These are phyloP conservation scores for Clistopyga incitator DNA, from an alignment of 2,888 invertebrate species.

Conservation along the genomic window DNA sequence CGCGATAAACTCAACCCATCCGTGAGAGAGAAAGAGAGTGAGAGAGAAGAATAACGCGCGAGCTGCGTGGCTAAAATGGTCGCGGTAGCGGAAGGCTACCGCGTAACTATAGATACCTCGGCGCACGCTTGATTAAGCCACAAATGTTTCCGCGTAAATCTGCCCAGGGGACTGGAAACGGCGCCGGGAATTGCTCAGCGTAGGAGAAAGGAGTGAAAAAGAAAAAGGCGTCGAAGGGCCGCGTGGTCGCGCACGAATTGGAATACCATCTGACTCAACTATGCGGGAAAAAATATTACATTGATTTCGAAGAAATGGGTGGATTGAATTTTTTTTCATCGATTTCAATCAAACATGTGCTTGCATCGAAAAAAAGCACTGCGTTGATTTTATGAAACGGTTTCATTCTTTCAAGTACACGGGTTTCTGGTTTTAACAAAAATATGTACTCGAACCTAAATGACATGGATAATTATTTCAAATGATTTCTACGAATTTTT, in stretches of 20 bases:
- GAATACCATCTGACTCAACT: slow-evolving; percentile 37
- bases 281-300: not conserved
- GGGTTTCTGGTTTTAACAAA: no score
- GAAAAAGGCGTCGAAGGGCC: not conserved
- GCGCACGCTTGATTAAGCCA: slow-evolving; percentile 60
- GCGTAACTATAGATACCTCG: slow-evolving; percentile 14
- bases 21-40: slow-evolving; percentile 28
- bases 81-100: slow-evolving; percentile 5
- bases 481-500: no score
- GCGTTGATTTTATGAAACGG: no score
- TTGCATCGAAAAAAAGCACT: no score
- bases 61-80: slow-evolving; percentile 22
- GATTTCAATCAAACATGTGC: no score
- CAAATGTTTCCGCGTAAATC: slow-evolving; percentile 63
- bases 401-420: no score
- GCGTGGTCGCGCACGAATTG: slow-evolving; percentile 16
- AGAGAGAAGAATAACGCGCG: slow-evolving; percentile 25
- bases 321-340: no score
- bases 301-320: no score
- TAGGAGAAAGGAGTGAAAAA: not conserved
- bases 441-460: no score
- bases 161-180: slow-evolving; percentile 23
- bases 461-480: no score
- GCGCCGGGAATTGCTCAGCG: not conserved
- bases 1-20: slow-evolving; percentile 49